Conservation (phyloP, 2,888 invertebrate species). For the Hypselothyrea guttata region DNA sequence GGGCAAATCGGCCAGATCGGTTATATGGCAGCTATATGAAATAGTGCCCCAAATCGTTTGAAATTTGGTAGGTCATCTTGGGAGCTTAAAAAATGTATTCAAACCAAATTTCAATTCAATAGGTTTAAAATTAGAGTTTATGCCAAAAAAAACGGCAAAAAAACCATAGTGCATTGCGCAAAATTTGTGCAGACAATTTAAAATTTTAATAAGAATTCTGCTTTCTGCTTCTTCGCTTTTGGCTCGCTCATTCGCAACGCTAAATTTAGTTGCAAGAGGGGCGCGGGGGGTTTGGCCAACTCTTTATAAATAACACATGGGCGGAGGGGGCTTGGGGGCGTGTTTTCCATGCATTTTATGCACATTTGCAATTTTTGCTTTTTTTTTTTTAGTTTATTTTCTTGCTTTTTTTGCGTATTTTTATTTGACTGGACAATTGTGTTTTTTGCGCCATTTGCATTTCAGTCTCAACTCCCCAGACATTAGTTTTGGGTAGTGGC, state of each 20-base stretch:
- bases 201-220: slow-evolving; percentile 66
- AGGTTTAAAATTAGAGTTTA: too few relatives aligned
- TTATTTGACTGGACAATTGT: slow-evolving; percentile 52
- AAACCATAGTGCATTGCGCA: too few relatives aligned
- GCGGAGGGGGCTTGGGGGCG: slow-evolving; percentile 2
- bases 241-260: slow-evolving; percentile 34
- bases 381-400: slow-evolving; percentile 11
- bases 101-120: too few relatives aligned
- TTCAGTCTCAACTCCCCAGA: slow-evolving; percentile 23
- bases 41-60: too few relatives aligned
- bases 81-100: too few relatives aligned
- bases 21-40: too few relatives aligned
- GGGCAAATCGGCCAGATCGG: too few relatives aligned
- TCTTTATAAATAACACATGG: slow-evolving; percentile 54
- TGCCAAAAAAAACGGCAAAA: too few relatives aligned
- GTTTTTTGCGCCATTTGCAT: slow-evolving; percentile 35
- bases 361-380: slow-evolving; percentile 7
- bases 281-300: slow-evolving; percentile 5
- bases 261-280: slow-evolving; percentile 56
- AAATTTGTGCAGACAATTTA: slow-evolving; percentile 72
- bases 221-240: slow-evolving; percentile 12
- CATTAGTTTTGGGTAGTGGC: not conserved
- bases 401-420: slow-evolving; percentile 7
- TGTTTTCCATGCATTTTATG: slow-evolving; percentile 9
- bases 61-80: too few relatives aligned